Percentiles rank a stretch among this genome's conserved stretches.
These are phyloP conservation scores for Triplophysa tibetana DNA, from an alignment of 2,113 vertebrate species.

Conservation along the genomic window DNA sequence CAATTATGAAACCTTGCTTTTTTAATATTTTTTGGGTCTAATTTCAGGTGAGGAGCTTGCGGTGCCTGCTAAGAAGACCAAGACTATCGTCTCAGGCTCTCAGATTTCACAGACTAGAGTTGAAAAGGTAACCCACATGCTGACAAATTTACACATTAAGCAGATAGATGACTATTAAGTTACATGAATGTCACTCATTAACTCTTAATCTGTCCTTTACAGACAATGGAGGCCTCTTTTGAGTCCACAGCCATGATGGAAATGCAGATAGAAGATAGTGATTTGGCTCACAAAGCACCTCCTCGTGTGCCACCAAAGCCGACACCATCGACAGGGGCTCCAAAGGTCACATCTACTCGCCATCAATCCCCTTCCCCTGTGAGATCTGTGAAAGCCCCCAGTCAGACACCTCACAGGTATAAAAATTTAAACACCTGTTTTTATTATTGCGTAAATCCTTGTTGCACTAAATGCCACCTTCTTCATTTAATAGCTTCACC, in stretches of 20 bases:
- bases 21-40: neutral
- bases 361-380: slow-evolving; percentile 95
- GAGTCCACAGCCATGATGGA: slow-evolving; percentile 84
- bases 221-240: slow-evolving; percentile 89
- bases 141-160: neutral
- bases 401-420: slow-evolving; percentile 90
- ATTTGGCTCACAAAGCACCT: slow-evolving; percentile 90
- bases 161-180: neutral
- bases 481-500: neutral
- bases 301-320: slow-evolving; percentile 90
- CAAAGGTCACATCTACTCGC: slow-evolving; percentile 79
- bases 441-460: neutral
- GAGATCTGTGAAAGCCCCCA: slow-evolving; percentile 90
- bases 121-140: slow-evolving; percentile 80
- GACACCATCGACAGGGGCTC: slow-evolving; percentile 76
- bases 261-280: slow-evolving; percentile 79
- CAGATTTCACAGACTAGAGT: slow-evolving; percentile 86
- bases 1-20: neutral
- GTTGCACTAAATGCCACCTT: neutral
- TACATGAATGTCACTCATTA: neutral
- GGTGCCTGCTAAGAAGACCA: slow-evolving; percentile 97
- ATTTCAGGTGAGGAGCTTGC: slow-evolving; percentile 86
- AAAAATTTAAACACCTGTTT: slow-evolving; percentile 24
- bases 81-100: slow-evolving; percentile 89
- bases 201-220: slow-evolving; percentile 41